Evolutionary conservation across 1,140 invertebrate genomes (phyloP).

Genomic region (Radopholus similis): DNA sequence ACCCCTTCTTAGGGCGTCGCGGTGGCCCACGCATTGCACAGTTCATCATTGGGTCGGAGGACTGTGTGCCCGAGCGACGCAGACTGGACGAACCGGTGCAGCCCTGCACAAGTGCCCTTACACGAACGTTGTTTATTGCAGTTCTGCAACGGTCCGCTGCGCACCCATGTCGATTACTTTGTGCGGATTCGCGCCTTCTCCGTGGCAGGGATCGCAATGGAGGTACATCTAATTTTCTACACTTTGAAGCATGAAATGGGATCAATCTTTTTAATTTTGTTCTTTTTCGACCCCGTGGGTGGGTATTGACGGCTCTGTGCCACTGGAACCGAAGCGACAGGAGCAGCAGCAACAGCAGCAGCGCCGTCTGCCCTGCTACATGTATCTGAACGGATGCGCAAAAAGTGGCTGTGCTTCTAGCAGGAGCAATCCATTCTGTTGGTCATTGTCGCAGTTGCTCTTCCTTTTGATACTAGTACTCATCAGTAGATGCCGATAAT

Average conservation of each 20-base stretch:
- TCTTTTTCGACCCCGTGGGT: conserved; percentile 4
- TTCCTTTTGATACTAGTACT: no score
- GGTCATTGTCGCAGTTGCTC: no score
- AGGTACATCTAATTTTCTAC: conserved; percentile 55
- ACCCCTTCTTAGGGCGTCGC: conserved; percentile 45
- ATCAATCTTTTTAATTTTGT: neutral
- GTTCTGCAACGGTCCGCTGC: conserved; percentile 55
- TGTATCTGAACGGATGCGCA: conserved; percentile 58
- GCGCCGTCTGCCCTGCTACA: conserved; percentile 53
- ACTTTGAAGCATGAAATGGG: conserved; percentile 28
- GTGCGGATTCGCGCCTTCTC: conserved; percentile 55
- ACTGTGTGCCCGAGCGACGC: conserved; percentile 42
- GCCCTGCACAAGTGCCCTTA: neutral
- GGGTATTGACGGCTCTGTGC: neutral
- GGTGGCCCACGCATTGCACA: conserved; percentile 24
- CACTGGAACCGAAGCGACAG: neutral
- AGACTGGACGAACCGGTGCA: conserved; percentile 50
- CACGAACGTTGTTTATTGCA: conserved; percentile 13
- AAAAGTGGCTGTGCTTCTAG: no score
- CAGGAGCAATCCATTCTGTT: no score
- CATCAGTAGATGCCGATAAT: no score
- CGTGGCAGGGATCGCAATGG: conserved; percentile 52
- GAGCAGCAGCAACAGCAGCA: conserved; percentile 20
- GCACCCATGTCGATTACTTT: conserved; percentile 46
- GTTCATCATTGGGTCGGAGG: conserved; percentile 55